Percentiles rank a stretch among this genome's conserved stretches.
These are phyloP conservation scores for Spea bombifrons DNA, from an alignment of 2,113 vertebrate species.

Conservation along the genomic window DNA sequence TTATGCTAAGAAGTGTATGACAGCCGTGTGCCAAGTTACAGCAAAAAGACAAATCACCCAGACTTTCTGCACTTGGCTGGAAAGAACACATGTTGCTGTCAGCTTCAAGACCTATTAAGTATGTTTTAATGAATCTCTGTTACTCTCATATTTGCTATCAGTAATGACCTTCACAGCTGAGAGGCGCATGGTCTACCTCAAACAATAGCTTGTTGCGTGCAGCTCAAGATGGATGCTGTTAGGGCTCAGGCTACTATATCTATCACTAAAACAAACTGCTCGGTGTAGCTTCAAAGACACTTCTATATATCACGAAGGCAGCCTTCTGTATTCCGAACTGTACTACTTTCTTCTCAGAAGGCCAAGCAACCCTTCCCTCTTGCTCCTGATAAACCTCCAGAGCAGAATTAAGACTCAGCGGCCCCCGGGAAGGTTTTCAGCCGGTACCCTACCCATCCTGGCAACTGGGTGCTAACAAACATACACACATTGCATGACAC, in stretches of 20 bases:
- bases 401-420: too few relatives aligned
- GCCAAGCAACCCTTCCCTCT: constrained; percentile 71
- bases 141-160: constrained; percentile 79
- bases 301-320: constrained; percentile 75
- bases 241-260: constrained; percentile 72
- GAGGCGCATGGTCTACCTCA: constrained; percentile 74
- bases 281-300: constrained; percentile 72
- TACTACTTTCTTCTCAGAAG: constrained; percentile 66
- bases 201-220: constrained; percentile 68
- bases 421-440: too few relatives aligned
- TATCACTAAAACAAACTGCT: constrained; percentile 84
- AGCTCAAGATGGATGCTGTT: constrained; percentile 74
- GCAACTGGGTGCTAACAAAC: too few relatives aligned
- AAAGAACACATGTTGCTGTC: constrained; percentile 63
- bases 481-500: too few relatives aligned
- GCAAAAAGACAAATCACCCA: constrained; percentile 57
- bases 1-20: constrained; percentile 52
- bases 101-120: constrained; percentile 69
- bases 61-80: constrained; percentile 55
- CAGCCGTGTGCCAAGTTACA: constrained; percentile 37
- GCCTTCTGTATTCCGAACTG: constrained; percentile 76
- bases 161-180: constrained; percentile 77
- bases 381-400: constrained; percentile 83
- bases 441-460: too few relatives aligned
- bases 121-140: constrained; percentile 75